phyloP scores from a whole-genome alignment of 2,888 invertebrate species.

The Lycophotia porphyrea region DNA sequence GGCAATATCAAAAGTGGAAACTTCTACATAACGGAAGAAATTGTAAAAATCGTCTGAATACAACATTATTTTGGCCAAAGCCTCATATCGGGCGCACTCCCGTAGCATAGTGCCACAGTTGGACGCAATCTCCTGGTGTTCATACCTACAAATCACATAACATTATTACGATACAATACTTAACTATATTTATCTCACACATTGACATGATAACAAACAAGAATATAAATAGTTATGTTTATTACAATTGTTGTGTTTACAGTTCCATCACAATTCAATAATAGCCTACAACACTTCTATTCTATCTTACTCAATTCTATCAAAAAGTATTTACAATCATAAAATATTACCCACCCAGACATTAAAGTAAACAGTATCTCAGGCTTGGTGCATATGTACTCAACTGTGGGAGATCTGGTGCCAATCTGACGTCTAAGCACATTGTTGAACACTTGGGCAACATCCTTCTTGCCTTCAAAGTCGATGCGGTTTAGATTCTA shows the following conservation, averaged over 20 bases:
- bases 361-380: conserved; percentile 99
- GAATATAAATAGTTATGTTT: conserved; percentile 26
- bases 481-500: conserved; percentile 94
- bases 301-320: background rate
- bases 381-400: conserved; percentile 99
- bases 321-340: conserved; percentile 17
- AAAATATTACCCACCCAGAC: conserved; percentile 93
- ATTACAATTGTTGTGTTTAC: conserved; percentile 16
- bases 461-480: conserved; percentile 99
- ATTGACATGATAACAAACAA: conserved; percentile 23
- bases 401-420: conserved; percentile 98
- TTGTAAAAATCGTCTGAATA: conserved; percentile 99
- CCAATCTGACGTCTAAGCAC: conserved; percentile 99
- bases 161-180: conserved; percentile 21
- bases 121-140: conserved; percentile 99
- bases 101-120: conserved; percentile 99
- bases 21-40: conserved; percentile 99
- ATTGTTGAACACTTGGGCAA: conserved; percentile 99
- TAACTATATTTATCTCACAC: background rate
- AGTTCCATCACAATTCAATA: conserved; percentile 27
- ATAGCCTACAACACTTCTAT: background rate
- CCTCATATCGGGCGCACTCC: conserved; percentile 99
- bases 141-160: conserved; percentile 93
- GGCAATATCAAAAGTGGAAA: conserved; percentile 99
- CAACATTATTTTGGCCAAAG: conserved; percentile 99